Evolutionary conservation across 2,888 invertebrate species (phyloP), one percentile per base, ranked within the genome.

Genomic region (Tetropium fuscum): DNA sequence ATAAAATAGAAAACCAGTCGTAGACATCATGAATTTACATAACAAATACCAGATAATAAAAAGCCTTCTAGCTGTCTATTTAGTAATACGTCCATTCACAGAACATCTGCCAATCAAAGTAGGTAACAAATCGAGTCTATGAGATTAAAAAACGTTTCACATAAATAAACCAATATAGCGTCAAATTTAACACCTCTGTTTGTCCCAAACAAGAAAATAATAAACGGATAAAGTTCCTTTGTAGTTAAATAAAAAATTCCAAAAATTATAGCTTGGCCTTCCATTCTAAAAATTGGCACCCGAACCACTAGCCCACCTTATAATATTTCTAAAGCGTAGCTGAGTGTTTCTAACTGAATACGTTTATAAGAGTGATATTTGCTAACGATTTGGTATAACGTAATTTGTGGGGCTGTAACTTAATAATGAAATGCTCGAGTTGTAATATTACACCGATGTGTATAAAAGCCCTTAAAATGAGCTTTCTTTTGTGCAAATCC

Each of bases 401-500:
- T 65, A 59, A 69, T 71, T 68, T 60, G 67, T 58, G 56, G 59
- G 64, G 63, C 59, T 64, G 75, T 73, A 75, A 76, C 74, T 73
- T 72, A 71, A 74, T 76, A 77, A 78, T 75, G 75, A 74, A 71
- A 76, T 69, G 71, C 69, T 62, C 67, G 64, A 58, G 55, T 54
- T 69, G 79, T 78, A 78, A 79, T 73, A 72, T 72, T 77, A 78
- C 76, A 77, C 78, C 72, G 67, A 66, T 67, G 70, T 66, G 71
- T 74, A 74, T 72, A 72, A 74, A 75, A 78, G 79, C 79, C 79
- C 78, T 79, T 79, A 79, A 80, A 80, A 79, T 77, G 79, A 79
- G 76, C 74, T 73, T 68, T 70, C 78, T 75, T 78, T 78, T 75
- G 74, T 75, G 63, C 66, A 55, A 66, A 69, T 64, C 72, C 75